These are phyloP conservation scores for Conistra vaccinii DNA, from an alignment of 2,888 invertebrate species.

Conservation along the genomic window DNA sequence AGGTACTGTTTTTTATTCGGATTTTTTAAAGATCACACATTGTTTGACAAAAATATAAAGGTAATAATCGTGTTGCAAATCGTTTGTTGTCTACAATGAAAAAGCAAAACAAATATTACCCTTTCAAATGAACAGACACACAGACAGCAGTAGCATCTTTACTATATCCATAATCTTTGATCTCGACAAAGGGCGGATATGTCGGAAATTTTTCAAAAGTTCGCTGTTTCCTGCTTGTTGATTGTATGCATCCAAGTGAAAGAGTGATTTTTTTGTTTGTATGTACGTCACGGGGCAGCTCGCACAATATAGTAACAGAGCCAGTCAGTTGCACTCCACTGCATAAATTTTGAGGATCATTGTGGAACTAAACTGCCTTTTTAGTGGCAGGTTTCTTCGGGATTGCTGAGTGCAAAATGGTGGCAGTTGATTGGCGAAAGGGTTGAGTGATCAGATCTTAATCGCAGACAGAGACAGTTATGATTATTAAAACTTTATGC, in stretches of 20 bases:
- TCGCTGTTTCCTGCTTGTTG: constrained; percentile 85
- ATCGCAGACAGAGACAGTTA: too few species aligned
- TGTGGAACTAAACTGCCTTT: not conserved
- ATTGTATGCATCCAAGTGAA: constrained; percentile 89
- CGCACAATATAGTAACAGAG: constrained; percentile 59
- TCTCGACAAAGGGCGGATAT: constrained; percentile 82
- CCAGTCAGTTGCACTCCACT: constrained; percentile 66
- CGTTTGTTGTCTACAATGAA: not conserved
- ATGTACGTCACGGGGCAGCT: constrained; percentile 69
- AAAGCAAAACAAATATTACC: constrained; percentile 13
- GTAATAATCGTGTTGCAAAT: not conserved
- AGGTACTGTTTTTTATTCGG: not conserved
- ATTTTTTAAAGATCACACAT: not conserved
- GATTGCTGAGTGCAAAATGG: not conserved
- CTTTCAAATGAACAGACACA: constrained; percentile 10
- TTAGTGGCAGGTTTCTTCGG: not conserved
- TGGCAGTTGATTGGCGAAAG: not conserved
- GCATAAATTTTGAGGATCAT: constrained; percentile 36
- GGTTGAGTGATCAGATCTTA: too few species aligned
- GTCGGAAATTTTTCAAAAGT: constrained; percentile 89
- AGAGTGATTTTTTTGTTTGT: constrained; percentile 78
- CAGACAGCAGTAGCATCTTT: constrained; percentile 3
- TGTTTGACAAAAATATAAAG: not conserved
- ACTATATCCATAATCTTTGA: constrained; percentile 73
- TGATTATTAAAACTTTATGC: too few species aligned